Base-by-base conservation (phyloP, 2,888 invertebrate genomes). In the Pantelozetes paolii region DNA sequence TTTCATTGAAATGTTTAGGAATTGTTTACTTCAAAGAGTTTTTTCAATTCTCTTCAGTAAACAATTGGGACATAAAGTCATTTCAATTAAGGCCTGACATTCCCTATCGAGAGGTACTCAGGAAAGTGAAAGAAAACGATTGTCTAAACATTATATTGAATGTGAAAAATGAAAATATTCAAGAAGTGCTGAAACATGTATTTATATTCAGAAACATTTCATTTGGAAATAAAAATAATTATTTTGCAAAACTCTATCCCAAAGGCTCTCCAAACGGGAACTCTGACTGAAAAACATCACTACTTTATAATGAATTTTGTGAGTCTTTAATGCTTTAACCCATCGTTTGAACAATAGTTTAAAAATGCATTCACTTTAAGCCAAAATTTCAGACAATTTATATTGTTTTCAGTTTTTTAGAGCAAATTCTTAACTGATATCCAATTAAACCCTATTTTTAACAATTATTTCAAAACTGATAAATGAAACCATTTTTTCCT, bases 271-370 rank as follows among this genome's bases (percentile, higher is more conserved):
- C 94, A 94, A 85, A 91, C 95, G 78, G 95, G 94, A 77, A 92
- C 95, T 91, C 93, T 95, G 90, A 94, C 92, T 77, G 92, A 92
- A 82, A 92, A 94, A 82, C 93, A 94, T 83, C 93, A 93, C 83
- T 95, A 93, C 82, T 87, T 95, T 79, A 90, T 95, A 78, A 94
- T 94, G 0, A 92, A 92, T 2, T 83, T 95, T 85, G 92, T 64
- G 20, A 64, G 64, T n/a, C n/a, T 20, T 50, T 8, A 45, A 11
- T 8, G 15, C 6, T 40, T 9, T 9, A 40, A 40, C 40, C 6
- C 13, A 45, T 6, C 18, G 18, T 6, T 45, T 11, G 45, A 45
- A n/a, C n/a, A n/a, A n/a, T n/a, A n/a, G n/a, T n/a, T n/a, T n/a
- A n/a, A n/a, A n/a, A n/a, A n/a, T n/a, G n/a, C n/a, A n/a, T n/a